Evolutionary conservation across 2,113 vertebrate species (phyloP).

Genomic region (Gnathonemus echidnorhynchus): DNA sequence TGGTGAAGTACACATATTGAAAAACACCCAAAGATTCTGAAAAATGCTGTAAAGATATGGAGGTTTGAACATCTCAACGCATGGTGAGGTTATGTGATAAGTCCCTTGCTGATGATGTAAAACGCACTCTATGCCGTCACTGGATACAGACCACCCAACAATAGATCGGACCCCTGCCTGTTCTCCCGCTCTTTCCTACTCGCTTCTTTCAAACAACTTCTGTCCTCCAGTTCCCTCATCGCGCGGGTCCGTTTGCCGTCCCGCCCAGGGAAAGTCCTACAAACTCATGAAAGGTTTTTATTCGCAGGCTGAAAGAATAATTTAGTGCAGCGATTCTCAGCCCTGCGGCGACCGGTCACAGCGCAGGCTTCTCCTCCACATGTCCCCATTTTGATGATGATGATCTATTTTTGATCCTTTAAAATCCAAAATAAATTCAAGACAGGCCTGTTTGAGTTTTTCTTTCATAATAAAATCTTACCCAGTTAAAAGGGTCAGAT

Average conservation of each 20-base stretch:
- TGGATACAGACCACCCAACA: neutral
- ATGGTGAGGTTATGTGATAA: neutral
- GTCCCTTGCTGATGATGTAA: neutral
- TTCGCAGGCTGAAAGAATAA: neutral
- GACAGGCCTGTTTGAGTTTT: neutral
- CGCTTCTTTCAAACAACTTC: neutral
- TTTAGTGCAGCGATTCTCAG: neutral
- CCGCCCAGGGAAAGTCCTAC: neutral
- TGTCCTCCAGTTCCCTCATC: neutral
- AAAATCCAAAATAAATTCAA: conserved; percentile 4
- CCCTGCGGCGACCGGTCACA: neutral
- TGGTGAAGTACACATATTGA: neutral
- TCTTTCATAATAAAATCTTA: neutral
- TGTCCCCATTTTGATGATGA: neutral
- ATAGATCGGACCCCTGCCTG: neutral
- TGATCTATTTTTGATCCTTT: conserved; percentile 6
- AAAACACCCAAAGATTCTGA: neutral
- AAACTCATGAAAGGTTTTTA: neutral
- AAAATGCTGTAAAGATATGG: neutral
- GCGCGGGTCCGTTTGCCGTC: neutral
- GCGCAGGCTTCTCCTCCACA: neutral
- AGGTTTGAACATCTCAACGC: neutral
- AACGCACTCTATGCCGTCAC: neutral
- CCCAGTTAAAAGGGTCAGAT: neutral
- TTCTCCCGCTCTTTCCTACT: neutral